Evolutionary conservation across 1,140 invertebrate species (phyloP), one percentile per base, ranked within the genome.

Genomic region (Archivesica marissinica): DNA sequence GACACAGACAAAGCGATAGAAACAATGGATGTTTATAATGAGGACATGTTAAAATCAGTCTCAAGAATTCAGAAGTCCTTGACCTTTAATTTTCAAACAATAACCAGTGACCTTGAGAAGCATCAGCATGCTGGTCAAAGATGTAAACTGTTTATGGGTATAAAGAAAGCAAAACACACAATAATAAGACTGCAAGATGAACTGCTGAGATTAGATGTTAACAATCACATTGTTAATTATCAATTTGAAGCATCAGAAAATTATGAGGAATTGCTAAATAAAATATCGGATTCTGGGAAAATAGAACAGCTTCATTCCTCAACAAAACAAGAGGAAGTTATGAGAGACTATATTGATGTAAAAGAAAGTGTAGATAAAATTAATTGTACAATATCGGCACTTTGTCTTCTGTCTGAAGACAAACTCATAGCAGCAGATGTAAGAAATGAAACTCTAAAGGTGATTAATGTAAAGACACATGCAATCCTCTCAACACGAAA

Each of bases 381-480:
- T 7, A 35, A 17, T 9, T n/a, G 28, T 25, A 64, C 59, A 64
- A 35, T 64, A 7, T 64, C 59, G 33, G 59, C 30, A 13, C 28
- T 64, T 25, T 64, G 59, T 25, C 23, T 64, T 3, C 59, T 64
- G 15, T 13, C 59, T 6, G 59, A 64, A 28, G 28, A 64, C 23
- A 64, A 35, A 25, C 28, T 64, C 20, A 17, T 64, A 4, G 0
- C 38, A 9, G n/a, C 59, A 17, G 59, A 64, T 35, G 30, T 64
- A 15, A 64, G 59, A 35, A 64, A 64, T 64, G 30, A 64, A 64
- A 33, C 30, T 64, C 9, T 64, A 15, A 64, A 64, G n/a, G 30
- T 64, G 28, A 64, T 64, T 17, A 20, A 64, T 6, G 15, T 35
- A 15, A 64, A 64, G 3, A 20, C 4, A 35, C 15, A 17, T 2